These are phyloP conservation scores for Trigoniulus corallinus DNA, from an alignment of 1,140 invertebrate species.

Conservation along the genomic window DNA sequence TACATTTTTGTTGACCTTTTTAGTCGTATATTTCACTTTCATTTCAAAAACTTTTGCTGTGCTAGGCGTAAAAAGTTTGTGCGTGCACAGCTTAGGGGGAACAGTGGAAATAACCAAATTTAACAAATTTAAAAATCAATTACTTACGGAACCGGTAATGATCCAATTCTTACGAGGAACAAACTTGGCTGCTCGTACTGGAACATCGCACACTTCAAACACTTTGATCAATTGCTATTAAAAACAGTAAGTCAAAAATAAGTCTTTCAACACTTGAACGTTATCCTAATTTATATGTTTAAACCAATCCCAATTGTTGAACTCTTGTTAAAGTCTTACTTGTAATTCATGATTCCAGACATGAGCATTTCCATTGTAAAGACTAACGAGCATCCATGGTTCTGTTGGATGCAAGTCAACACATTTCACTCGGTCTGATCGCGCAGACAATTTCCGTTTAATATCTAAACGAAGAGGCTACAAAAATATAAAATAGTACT, in stretches of 20 bases:
- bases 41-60: too few relatives aligned
- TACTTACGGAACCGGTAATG: constrained; percentile 89
- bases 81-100: too few relatives aligned
- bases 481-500: background rate
- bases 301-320: background rate
- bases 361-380: constrained; percentile 98
- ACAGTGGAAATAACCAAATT: background rate
- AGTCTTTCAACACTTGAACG: background rate
- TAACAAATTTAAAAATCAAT: background rate
- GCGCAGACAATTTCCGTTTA: constrained; percentile 88
- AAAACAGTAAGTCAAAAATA: background rate
- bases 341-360: constrained; percentile 98
- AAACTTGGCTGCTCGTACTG: constrained; percentile 88
- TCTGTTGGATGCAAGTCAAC: constrained; percentile 94
- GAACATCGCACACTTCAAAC: constrained; percentile 91
- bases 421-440: constrained; percentile 95
- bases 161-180: constrained; percentile 98
- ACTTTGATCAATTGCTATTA: constrained; percentile 65
- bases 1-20: too few relatives aligned
- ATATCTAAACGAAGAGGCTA: constrained; percentile 92
- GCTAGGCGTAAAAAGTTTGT: too few relatives aligned
- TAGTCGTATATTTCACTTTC: background rate
- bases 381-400: constrained; percentile 93
- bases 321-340: constrained; percentile 16
- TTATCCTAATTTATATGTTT: background rate